Evolutionary conservation across 2,888 invertebrate genomes (phyloP), one percentile per base, ranked within the genome.

Genomic region (Caenorhabditis doughertyi): DNA sequence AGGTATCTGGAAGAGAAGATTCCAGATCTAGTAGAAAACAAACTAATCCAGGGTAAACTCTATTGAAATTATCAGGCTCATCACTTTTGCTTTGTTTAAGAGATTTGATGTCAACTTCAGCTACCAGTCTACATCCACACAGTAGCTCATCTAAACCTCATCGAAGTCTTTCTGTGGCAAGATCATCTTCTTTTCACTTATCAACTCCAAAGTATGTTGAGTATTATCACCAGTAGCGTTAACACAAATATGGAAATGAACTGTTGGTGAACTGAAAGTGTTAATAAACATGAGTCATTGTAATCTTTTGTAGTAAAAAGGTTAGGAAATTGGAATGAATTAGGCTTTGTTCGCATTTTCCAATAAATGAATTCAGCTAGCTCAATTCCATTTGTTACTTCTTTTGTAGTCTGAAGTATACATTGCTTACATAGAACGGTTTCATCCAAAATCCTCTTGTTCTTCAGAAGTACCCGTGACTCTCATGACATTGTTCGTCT

Each of bases 401-500:
- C n/a, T n/a, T n/a, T n/a, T n/a, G n/a, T n/a, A n/a, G n/a, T n/a
- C n/a, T n/a, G n/a, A n/a, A n/a, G n/a, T n/a, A n/a, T n/a, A n/a
- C n/a, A n/a, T n/a, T n/a, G n/a, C n/a, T n/a, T n/a, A 32, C 32
- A 39, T 39, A 2, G 13, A 39, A 39, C 3, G 13, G 9, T 39
- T 11, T 39, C 39, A 13, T 39, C 9, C 39, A n/a, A 27, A 42
- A 18, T 27, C 32, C 55, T 7, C 21, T 0, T 58, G 7, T 13
- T 44, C 27, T 64, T 35, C 62, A 80, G 85, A 74, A 70, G 68
- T 23, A 70, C 84, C 9, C 77, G 84, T 18, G 86, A 84, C 23
- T 85, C 79, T 18, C 83, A 84, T 58, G 86, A 86, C 62, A 83
- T 86, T 53, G 79, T 80, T 68, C 84, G 86, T n/a, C 60, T 86